Conservation (phyloP, 2,797 vertebrate species). For the Sebastolobus alascanus region DNA sequence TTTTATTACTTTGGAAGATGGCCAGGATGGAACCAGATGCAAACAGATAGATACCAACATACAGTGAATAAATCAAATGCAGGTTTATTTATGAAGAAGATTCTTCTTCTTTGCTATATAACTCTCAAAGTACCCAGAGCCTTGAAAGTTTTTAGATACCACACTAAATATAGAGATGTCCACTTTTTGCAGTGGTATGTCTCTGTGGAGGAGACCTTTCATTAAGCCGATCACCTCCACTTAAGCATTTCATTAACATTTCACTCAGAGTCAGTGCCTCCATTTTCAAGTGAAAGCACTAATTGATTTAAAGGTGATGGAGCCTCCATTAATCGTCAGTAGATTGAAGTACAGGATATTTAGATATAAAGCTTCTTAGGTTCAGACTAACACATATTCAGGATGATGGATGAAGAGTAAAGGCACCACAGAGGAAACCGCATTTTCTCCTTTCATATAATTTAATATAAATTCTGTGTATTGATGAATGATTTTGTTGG, state of each 20-base stretch:
- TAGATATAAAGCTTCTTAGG: background rate
- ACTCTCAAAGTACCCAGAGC: background rate
- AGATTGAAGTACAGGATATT: constrained; percentile 4
- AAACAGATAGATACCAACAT: background rate
- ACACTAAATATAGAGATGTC: background rate
- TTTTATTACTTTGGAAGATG: constrained; percentile 1
- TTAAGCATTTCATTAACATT: background rate
- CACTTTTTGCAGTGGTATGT: background rate
- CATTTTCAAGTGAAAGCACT: background rate
- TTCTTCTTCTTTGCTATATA: background rate
- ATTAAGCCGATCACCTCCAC: background rate
- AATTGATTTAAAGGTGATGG: background rate
- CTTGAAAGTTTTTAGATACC: background rate
- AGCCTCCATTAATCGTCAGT: background rate
- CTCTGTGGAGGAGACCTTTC: background rate
- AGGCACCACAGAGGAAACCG: background rate
- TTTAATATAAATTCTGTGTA: background rate
- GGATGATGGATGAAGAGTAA: background rate
- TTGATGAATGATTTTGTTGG: background rate
- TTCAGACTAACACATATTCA: background rate
- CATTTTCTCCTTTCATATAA: background rate
- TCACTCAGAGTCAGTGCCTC: background rate
- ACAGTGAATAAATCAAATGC: background rate
- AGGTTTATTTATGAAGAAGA: background rate
- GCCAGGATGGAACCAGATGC: background rate